These are phyloP conservation scores for Cygnus atratus DNA, from an alignment of 2,113 vertebrate genomes.

Conservation along the genomic window DNA sequence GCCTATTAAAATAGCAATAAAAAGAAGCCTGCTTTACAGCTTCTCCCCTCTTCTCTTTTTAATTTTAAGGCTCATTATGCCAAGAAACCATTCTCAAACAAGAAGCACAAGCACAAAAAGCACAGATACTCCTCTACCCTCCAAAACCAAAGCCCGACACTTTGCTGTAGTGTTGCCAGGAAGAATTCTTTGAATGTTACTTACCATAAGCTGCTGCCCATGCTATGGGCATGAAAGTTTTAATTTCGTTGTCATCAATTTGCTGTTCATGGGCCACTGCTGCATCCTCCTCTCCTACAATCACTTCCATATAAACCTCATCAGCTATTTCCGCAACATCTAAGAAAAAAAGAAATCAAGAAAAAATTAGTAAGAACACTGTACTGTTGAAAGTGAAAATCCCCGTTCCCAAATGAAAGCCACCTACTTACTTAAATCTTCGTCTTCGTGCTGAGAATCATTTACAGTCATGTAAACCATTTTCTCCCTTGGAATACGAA, in stretches of 20 bases:
- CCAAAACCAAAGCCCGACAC: not conserved
- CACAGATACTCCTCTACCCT: not conserved
- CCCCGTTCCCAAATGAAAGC: conserved; percentile 70
- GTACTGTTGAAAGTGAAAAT: conserved; percentile 40
- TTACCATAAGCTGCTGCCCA: conserved; percentile 93
- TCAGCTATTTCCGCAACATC: conserved; percentile 91
- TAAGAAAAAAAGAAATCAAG: conserved; percentile 72
- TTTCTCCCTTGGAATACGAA: conserved; percentile 90
- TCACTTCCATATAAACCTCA: conserved; percentile 96
- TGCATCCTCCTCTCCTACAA: conserved; percentile 89
- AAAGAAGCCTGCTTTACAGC: conserved; percentile 3
- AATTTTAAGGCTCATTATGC: conserved; percentile 20
- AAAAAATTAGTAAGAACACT: conserved; percentile 13
- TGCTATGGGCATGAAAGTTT: conserved; percentile 92
- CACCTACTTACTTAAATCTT: conserved; percentile 89
- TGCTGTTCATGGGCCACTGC: conserved; percentile 85
- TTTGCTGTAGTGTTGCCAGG: not conserved
- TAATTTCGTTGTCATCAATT: conserved; percentile 87
- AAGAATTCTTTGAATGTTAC: conserved; percentile 20
- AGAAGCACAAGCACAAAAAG: not conserved
- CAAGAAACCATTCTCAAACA: not conserved
- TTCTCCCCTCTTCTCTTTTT: conserved; percentile 1
- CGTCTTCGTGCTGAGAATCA: conserved; percentile 91
- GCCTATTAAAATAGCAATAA: conserved; percentile 36
- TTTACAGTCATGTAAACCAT: conserved; percentile 98